These are phyloP conservation scores for Sebastes hubbsi DNA, from an alignment of 2,797 vertebrate species.

Conservation along the genomic window DNA sequence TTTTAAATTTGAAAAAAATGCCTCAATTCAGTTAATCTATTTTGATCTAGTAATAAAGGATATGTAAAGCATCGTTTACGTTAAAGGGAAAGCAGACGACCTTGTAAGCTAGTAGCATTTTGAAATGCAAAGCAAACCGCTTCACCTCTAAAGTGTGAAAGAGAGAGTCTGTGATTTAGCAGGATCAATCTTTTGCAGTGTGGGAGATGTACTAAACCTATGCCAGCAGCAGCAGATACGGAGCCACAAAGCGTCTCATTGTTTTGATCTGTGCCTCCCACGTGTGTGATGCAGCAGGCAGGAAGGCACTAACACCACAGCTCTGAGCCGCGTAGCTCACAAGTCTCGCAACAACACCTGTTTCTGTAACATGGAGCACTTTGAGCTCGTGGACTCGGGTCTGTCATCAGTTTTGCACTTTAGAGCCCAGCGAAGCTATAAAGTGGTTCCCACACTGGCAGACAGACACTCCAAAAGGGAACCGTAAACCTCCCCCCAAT, in stretches of 20 bases:
- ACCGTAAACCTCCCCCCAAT: slow-evolving; percentile 38
- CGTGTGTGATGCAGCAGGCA: slow-evolving; percentile 42
- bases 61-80: not conserved
- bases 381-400: slow-evolving; percentile 38
- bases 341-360: slow-evolving; percentile 65
- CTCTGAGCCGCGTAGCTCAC: slow-evolving; percentile 18
- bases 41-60: not conserved
- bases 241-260: slow-evolving; percentile 46
- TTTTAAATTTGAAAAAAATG: not conserved
- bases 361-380: slow-evolving; percentile 54
- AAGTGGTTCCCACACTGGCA: slow-evolving; percentile 66
- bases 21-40: not conserved
- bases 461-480: slow-evolving; percentile 49
- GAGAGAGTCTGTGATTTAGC: slow-evolving; percentile 43
- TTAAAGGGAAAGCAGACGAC: not conserved
- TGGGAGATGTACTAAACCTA: slow-evolving; percentile 27
- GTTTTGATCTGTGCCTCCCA: slow-evolving; percentile 68
- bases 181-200: slow-evolving; percentile 2
- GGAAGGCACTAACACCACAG: slow-evolving; percentile 45
- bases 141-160: slow-evolving; percentile 1
- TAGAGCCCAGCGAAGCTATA: slow-evolving; percentile 52
- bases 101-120: not conserved
- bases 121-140: slow-evolving; percentile 16
- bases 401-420: slow-evolving; percentile 69
- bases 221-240: slow-evolving; percentile 21